Conservation (phyloP, 2,113 vertebrate species). For the human (Homo sapiens) region DNA sequence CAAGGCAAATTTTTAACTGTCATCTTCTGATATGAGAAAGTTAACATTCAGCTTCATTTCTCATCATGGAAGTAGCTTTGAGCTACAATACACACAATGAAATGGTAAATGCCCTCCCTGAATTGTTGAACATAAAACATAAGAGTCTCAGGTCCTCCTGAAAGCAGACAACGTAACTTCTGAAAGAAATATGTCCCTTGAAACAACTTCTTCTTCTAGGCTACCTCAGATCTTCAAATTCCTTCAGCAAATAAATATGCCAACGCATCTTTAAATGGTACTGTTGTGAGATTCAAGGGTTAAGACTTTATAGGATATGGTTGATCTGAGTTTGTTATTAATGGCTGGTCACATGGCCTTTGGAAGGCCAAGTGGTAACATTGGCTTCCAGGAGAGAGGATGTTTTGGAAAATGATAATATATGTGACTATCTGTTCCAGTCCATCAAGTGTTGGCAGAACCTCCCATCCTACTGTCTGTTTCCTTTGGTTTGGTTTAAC, state of each 20-base stretch:
- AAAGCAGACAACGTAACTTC: neutral
- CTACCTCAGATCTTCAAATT: slow-evolving; percentile 33
- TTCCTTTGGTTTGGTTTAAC: slow-evolving; percentile 79
- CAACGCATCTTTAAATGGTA: neutral
- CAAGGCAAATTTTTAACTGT: neutral
- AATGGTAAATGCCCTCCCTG: neutral
- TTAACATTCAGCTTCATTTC: neutral
- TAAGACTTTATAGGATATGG: slow-evolving; percentile 56
- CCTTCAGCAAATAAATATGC: slow-evolving; percentile 18
- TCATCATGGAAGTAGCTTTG: neutral
- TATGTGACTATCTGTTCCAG: slow-evolving; percentile 74
- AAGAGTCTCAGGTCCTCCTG: neutral
- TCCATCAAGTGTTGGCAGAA: slow-evolving; percentile 74
- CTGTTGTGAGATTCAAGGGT: slow-evolving; percentile 44
- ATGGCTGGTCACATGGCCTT: slow-evolving; percentile 66
- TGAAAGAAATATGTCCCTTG: neutral
- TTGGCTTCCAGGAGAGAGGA: slow-evolving; percentile 72
- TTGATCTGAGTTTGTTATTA: slow-evolving; percentile 71
- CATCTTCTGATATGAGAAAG: neutral
- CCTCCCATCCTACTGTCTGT: slow-evolving; percentile 55
- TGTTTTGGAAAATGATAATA: slow-evolving; percentile 80
- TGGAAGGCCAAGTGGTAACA: slow-evolving; percentile 66
- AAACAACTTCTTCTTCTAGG: neutral
- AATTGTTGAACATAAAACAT: neutral
- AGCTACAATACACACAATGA: neutral